Evolutionary conservation across 2,888 invertebrate genomes (phyloP), one percentile per base, ranked within the genome.

Genomic region (Acrobasis suavella): DNA sequence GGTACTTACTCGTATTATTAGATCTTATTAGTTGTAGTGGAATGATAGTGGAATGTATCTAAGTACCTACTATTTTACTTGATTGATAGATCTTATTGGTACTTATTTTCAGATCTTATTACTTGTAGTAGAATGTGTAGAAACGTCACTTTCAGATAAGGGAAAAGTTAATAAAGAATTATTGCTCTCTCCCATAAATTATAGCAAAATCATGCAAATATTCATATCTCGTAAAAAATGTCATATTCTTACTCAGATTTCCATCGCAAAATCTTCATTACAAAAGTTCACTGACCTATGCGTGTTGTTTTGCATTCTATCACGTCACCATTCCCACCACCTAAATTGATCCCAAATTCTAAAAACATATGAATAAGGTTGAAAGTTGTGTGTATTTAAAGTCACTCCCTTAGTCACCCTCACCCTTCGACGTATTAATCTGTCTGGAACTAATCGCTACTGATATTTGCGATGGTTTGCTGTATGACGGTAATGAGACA

Each of bases 371-470:
- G 0, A 0, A 58, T 70, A 72, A 62, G 63, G 67, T 71, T 65
- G 59, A 65, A 66, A 68, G 68, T 75, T 50, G 46, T 1, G 2
- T 16, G 39, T 39, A 39, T 54, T 58, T 63, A 62, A 65, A 50
- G 65, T 65, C 70, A 72, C 65, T 73, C 82, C 79, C 75, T 66
- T 64, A 71, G 75, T 71, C 77, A 76, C 85, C 83, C 85, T 83
- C 85, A 71, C 84, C 82, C 85, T 66, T 72, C 77, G 77, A 81
- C 75, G 78, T 73, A 74, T 69, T 83, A 82, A 84, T 85, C 83
- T 77, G 89, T 83, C 84, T 87, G 87, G 81, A 78, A 82, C 77
- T 87, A 87, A 89, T 88, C 80, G 78, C 73, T 78, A 77, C 75
- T 81, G 83, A 83, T 82, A 80, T 78, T 81, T 82, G 76, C 72